Evolutionary conservation across 1,140 invertebrate genomes (phyloP), one percentile per base, ranked within the genome.

Genomic region (Brachionus paranguensis): DNA sequence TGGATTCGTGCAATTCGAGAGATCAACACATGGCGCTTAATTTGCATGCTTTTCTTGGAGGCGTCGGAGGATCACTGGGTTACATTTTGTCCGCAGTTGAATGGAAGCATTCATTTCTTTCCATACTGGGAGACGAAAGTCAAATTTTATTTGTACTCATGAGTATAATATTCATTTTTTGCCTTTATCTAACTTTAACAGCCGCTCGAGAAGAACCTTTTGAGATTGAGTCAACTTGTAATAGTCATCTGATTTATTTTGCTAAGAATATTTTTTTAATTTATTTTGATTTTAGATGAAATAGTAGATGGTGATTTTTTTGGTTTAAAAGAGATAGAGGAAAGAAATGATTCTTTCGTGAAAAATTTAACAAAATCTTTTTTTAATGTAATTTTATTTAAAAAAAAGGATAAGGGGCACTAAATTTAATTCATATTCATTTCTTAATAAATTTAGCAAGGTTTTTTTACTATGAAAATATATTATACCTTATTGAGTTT

Each of bases 21-120:
- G 81, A 83, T 72, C 81, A 83, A 12, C 47, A 83, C 5, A 41
- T 50, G 24, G 64, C 47, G 17, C 53, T 83, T 10, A 83, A 83
- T 70, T 55, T 83, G 27, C 81, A 83, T 41, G 64, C 81, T 3
- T 68, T 83, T 47, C 41, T 83, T 7, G 81, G 81, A 41, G 60
- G 60, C n/a, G 17, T 83, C 2, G 81, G 81, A 12, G 81, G 64
- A 1, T 29, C 60, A n/a, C 33, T 72, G 12, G 81, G 81, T 8
- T 83, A 70, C 29, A 50, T 83, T 45, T 17, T 83, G 6, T 68
- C 81, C 5, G 81, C 60, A 29, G 14, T 68, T 11, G 64, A 83
- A 20, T 83, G 81, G 81, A 83, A 47, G 6, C 11, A 72, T 27
- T 70, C 81, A 33, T 47, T 47, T 72, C 29, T 83, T 27, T 81